Conservation (phyloP, 1,140 invertebrate species). For the Notospermus geniculatus region DNA sequence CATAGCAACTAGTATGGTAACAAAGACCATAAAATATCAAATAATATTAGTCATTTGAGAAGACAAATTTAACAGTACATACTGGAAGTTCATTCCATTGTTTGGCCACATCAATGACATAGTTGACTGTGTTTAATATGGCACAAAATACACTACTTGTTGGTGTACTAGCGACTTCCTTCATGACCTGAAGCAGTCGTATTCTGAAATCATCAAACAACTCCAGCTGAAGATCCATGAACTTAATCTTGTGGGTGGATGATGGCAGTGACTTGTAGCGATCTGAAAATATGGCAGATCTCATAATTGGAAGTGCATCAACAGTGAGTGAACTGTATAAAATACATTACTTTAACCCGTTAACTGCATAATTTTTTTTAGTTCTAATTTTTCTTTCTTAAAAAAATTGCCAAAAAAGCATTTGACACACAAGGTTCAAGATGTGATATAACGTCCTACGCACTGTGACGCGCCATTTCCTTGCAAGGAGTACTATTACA, state of each 20-base stretch:
- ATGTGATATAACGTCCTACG: too few species aligned
- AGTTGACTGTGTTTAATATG: constrained; percentile 82
- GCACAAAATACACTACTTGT: constrained; percentile 63
- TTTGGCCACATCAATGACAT: constrained; percentile 72
- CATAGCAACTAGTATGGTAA: neutral
- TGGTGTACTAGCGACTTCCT: constrained; percentile 63
- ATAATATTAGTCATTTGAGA: too few species aligned
- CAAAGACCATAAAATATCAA: too few species aligned
- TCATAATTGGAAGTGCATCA: neutral
- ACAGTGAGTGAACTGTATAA: too few species aligned
- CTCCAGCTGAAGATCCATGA: constrained; percentile 83
- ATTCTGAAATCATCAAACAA: constrained; percentile 85
- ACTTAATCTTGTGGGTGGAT: constrained; percentile 81
- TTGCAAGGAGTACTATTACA: too few species aligned
- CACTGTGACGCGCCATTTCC: too few species aligned
- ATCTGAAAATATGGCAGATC: constrained; percentile 56
- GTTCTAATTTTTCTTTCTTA: too few species aligned
- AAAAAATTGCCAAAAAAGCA: too few species aligned
- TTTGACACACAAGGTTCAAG: too few species aligned
- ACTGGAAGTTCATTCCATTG: constrained; percentile 87
- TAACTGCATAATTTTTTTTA: too few species aligned
- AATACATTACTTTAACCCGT: too few species aligned
- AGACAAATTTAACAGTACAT: constrained; percentile 37
- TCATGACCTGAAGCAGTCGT: constrained; percentile 72
- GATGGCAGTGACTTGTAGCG: constrained; percentile 79